A percentile compares a stretch with the other conserved stretches of the same genome.
Evolutionary conservation across 1,140 invertebrate genomes (phyloP).

Genomic region (Halictus rubicundus): DNA sequence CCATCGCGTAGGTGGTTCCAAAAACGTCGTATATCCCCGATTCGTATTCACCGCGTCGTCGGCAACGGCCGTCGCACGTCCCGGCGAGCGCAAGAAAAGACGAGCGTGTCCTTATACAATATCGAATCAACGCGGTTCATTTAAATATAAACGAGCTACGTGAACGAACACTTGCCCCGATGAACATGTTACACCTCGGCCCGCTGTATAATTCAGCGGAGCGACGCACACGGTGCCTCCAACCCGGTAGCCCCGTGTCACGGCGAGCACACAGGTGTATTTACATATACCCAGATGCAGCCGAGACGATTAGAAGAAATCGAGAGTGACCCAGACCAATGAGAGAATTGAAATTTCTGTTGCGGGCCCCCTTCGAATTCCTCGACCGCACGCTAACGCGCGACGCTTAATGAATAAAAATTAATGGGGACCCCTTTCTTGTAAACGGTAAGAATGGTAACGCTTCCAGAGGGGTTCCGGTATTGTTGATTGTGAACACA

Average conservation of each 20-base stretch:
- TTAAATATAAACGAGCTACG: conserved; percentile 64
- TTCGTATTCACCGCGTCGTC: conserved; percentile 32
- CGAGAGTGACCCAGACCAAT: not conserved
- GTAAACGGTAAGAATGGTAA: too few species aligned
- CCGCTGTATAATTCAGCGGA: conserved; percentile 48
- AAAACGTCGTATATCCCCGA: not conserved
- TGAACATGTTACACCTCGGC: conserved; percentile 51
- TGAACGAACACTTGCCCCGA: conserved; percentile 53
- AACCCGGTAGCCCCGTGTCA: not conserved
- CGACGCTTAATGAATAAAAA: conserved; percentile 16
- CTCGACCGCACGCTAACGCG: too few species aligned
- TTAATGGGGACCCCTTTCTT: not conserved
- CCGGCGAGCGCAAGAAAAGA: conserved; percentile 20
- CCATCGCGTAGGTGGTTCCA: conserved; percentile 6
- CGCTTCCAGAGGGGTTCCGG: too few species aligned
- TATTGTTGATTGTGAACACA: too few species aligned
- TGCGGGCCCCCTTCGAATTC: too few species aligned
- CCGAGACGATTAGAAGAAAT: conserved; percentile 42
- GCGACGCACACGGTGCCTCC: conserved; percentile 3
- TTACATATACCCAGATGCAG: conserved; percentile 56
- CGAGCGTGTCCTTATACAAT: conserved; percentile 39
- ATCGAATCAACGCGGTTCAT: conserved; percentile 59
- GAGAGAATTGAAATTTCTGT: too few species aligned
- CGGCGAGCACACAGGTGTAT: conserved; percentile 24
- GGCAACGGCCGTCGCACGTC: not conserved